Evolutionary conservation across 2,113 vertebrate genomes (phyloP).

Genomic region (Speoplatyrhinus poulsoni): DNA sequence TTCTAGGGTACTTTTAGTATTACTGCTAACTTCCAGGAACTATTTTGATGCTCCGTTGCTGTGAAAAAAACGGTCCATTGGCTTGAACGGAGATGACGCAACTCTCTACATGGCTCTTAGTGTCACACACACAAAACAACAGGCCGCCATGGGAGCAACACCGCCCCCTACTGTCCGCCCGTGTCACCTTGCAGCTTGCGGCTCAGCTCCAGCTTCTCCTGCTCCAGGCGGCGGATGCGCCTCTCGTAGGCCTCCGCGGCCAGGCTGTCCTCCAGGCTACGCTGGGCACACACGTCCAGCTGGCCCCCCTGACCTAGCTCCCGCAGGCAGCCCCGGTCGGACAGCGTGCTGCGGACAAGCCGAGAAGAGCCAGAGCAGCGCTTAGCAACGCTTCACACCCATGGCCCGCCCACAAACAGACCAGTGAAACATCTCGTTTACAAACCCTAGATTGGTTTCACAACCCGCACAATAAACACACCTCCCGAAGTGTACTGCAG

Average conservation of each 20-base stretch:
- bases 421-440: neutral
- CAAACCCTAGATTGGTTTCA: too few species aligned
- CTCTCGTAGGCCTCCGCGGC: constrained; percentile 96
- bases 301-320: constrained; percentile 68
- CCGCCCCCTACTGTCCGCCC: neutral
- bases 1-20: too few species aligned
- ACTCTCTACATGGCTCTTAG: too few species aligned
- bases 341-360: constrained; percentile 80
- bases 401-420: neutral
- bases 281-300: constrained; percentile 85
- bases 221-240: constrained; percentile 92
- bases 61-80: too few species aligned
- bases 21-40: too few species aligned
- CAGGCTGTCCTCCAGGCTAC: constrained; percentile 90
- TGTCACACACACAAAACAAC: neutral
- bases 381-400: neutral
- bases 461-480: too few species aligned
- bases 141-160: neutral
- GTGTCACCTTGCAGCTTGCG: constrained; percentile 92
- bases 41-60: too few species aligned
- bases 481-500: too few species aligned
- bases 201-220: constrained; percentile 93
- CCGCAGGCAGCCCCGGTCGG: constrained; percentile 83
- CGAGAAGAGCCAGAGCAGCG: neutral
- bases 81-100: too few species aligned